phyloP scores from a whole-genome alignment of 2,888 invertebrate genomes.

The Vesta saturnalis region DNA sequence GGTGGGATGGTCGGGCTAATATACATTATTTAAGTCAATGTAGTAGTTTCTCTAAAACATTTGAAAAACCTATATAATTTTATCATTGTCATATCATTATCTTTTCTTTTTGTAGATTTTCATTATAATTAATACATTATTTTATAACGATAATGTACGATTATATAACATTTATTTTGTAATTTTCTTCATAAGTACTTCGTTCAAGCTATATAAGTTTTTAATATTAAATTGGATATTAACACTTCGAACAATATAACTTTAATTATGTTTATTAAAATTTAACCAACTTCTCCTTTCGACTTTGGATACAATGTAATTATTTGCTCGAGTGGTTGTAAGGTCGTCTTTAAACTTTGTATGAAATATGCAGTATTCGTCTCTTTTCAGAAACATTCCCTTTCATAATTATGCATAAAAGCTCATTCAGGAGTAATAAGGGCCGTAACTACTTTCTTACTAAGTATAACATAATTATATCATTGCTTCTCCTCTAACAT shows the following conservation, averaged over 20 bases:
- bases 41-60: too few relatives aligned
- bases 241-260: background rate
- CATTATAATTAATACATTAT: too few relatives aligned
- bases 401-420: slow-evolving; percentile 8
- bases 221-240: background rate
- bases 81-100: too few relatives aligned
- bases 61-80: too few relatives aligned
- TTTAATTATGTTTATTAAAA: slow-evolving; percentile 4
- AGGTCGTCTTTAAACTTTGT: background rate
- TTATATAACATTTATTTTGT: too few relatives aligned
- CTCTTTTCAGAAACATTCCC: background rate
- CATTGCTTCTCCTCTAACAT: too few relatives aligned
- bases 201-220: background rate
- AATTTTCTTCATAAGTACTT: too few relatives aligned
- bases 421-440: background rate
- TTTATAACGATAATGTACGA: too few relatives aligned
- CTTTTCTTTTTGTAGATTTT: too few relatives aligned
- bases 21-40: too few relatives aligned
- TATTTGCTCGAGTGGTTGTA: background rate
- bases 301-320: background rate
- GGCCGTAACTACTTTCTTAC: background rate
- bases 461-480: background rate
- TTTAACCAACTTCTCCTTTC: background rate
- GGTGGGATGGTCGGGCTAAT: too few relatives aligned
- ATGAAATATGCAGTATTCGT: slow-evolving; percentile 4